Evolutionary conservation across 2,888 invertebrate species (phyloP).

Genomic region (Petrophora chlorosata): DNA sequence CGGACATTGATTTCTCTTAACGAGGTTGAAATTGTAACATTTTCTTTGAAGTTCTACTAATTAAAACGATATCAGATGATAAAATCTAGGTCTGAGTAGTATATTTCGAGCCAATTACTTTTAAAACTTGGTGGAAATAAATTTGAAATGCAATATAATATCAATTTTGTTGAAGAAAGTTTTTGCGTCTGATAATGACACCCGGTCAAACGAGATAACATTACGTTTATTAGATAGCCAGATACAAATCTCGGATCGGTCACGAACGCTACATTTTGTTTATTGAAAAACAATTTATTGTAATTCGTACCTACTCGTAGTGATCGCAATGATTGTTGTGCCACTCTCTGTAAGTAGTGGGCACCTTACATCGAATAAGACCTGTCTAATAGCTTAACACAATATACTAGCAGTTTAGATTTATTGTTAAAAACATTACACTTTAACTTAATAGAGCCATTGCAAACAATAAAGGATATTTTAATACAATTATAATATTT

Average conservation of each 20-base stretch:
- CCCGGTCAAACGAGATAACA: conserved; percentile 37
- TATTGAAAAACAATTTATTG: conserved; percentile 11
- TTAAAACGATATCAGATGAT: conserved; percentile 30
- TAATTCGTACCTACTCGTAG: too few species aligned
- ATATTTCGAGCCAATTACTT: conserved; percentile 33
- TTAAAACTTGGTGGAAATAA: conserved; percentile 29
- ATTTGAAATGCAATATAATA: conserved; percentile 34
- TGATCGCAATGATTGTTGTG: too few species aligned
- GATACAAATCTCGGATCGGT: conserved; percentile 30
- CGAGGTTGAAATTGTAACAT: conserved; percentile 28
- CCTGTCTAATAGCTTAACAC: too few species aligned
- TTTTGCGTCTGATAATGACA: conserved; percentile 36
- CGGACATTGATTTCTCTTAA: conserved; percentile 38
- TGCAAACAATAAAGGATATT: too few species aligned
- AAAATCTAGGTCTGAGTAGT: conserved; percentile 33
- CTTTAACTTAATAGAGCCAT: too few species aligned
- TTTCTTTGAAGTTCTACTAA: conserved; percentile 32
- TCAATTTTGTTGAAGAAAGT: conserved; percentile 40
- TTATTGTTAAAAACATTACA: too few species aligned
- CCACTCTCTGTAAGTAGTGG: too few species aligned
- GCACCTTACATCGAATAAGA: too few species aligned
- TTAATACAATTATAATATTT: too few species aligned
- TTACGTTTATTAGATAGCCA: conserved; percentile 32
- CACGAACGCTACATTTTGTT: conserved; percentile 34
- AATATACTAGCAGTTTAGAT: too few species aligned